A percentile compares a stretch with the other conserved stretches of the same genome.
phyloP scores from a whole-genome alignment of 2,888 invertebrate genomes.

The Steinernema hermaphroditum region DNA sequence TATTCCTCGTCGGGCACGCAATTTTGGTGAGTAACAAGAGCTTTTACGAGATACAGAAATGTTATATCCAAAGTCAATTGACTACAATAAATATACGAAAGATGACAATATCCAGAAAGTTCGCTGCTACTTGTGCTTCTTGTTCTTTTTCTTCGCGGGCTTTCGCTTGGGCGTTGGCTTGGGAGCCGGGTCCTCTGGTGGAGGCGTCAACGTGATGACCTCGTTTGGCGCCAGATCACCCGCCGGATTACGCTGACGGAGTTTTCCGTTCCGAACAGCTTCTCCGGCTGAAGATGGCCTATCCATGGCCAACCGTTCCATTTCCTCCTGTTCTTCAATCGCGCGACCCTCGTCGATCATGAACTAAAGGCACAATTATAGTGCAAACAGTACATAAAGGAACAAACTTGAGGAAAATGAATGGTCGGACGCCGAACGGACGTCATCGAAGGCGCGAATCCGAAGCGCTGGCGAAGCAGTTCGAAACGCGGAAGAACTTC shows the following conservation, averaged over 20 bases:
- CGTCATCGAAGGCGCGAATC: slow-evolving; percentile 17
- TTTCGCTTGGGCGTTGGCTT: neutral
- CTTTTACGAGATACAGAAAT: no score
- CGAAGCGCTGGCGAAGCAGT: neutral
- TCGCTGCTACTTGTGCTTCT: slow-evolving; percentile 3
- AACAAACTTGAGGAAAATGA: neutral
- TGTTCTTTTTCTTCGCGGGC: neutral
- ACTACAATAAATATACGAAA: slow-evolving; percentile 12
- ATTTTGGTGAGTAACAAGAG: no score
- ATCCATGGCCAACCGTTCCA: neutral
- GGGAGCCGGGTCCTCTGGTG: slow-evolving; percentile 11
- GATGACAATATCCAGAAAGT: neutral
- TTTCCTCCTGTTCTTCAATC: neutral
- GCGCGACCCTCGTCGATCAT: slow-evolving; percentile 10
- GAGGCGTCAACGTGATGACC: neutral
- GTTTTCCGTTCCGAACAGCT: neutral
- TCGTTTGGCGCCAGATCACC: neutral
- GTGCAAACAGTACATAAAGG: neutral
- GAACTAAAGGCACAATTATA: neutral
- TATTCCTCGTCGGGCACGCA: no score
- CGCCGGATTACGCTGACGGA: neutral
- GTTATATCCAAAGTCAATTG: no score
- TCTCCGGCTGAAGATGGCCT: neutral
- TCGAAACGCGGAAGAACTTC: slow-evolving; percentile 3
- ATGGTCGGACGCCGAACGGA: slow-evolving; percentile 20